Base-by-base conservation (phyloP, 2,888 invertebrate genomes). In the Zeuzera pyrina region DNA sequence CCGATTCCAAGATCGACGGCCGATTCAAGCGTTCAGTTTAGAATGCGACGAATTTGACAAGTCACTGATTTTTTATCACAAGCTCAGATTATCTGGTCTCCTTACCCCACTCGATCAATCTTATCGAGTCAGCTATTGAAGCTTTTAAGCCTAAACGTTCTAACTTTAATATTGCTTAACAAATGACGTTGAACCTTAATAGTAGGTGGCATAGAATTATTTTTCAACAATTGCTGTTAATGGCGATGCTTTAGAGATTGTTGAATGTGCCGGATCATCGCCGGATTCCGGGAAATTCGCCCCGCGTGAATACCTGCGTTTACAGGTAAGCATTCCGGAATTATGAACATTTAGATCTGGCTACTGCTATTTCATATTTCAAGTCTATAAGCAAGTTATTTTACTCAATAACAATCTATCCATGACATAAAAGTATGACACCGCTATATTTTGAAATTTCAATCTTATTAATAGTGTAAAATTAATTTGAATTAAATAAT, bases 101-200 rank as follows among this genome's bases (percentile, higher is more conserved):
- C 67, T 78, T 74, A 78, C 81, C 73, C 70, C 81, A 81, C 83
- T 83, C 78, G 79, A 83, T 83, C 83, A 83, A 83, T 83, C 83
- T 83, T 83, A 79, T 77, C 72, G 60, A 66, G 59, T 59, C 52
- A 67, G 68, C 74, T 68, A 68, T 13, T 65, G 57, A 58, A 50
- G 42, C 40, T 12, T 12, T 15, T 11, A 33, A 29, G 23, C 13
- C n/a, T 6, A 24, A 8, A 19, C 19, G 5, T 19, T 4, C 19
- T n/a, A n/a, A n/a, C n/a, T n/a, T n/a, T n/a, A n/a, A n/a, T n/a
- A n/a, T n/a, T n/a, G n/a, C 2, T 10, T 4, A 1, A 1, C 19
- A 37, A 35, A 1, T 6, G 0, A 55, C 30, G 55, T 45, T 35
- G 3, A 35, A 48, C 47, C 44, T 48, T 65, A 52, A 31, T 0